These are phyloP conservation scores for Echeneis naucrates DNA, from an alignment of 2,797 vertebrate genomes.

Conservation along the genomic window DNA sequence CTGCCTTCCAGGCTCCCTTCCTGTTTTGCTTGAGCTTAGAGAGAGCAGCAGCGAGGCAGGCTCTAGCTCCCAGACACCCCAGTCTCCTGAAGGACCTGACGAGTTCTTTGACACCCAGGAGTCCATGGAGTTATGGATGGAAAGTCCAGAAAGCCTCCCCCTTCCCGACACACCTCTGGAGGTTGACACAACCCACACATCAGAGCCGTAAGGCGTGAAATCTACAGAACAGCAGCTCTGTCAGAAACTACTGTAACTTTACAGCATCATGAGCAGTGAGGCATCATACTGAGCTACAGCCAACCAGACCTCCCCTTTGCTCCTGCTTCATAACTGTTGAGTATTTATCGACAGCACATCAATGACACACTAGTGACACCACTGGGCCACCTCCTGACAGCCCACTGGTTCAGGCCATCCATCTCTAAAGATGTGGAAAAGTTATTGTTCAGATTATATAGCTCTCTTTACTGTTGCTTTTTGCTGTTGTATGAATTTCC, in stretches of 20 bases:
- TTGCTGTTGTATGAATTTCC: conserved; percentile 12
- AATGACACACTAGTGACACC: conserved; percentile 9
- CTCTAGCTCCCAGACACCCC: conserved; percentile 84
- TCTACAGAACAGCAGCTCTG: background rate
- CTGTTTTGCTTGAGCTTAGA: conserved; percentile 82
- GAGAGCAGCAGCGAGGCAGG: conserved; percentile 87
- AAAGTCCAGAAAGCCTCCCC: conserved; percentile 61
- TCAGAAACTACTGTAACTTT: conserved; percentile 19
- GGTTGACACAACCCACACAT: conserved; percentile 56
- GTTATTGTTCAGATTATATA: background rate
- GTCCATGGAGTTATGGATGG: conserved; percentile 79
- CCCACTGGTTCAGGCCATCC: conserved; percentile 18
- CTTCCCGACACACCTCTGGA: conserved; percentile 67
- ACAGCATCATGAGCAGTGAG: conserved; percentile 2
- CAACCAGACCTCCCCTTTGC: background rate
- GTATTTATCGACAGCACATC: conserved; percentile 14
- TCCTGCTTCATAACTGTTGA: conserved; percentile 2
- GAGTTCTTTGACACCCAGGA: conserved; percentile 86
- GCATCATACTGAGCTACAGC: conserved; percentile 17
- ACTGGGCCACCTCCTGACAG: conserved; percentile 19
- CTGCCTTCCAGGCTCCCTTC: conserved; percentile 80
- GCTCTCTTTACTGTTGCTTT: conserved; percentile 1
- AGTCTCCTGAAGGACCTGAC: conserved; percentile 81
- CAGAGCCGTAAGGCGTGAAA: conserved; percentile 64
- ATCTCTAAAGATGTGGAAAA: conserved; percentile 3